Evolutionary conservation across 2,888 invertebrate species (phyloP).

Genomic region (Magallana nippona): DNA sequence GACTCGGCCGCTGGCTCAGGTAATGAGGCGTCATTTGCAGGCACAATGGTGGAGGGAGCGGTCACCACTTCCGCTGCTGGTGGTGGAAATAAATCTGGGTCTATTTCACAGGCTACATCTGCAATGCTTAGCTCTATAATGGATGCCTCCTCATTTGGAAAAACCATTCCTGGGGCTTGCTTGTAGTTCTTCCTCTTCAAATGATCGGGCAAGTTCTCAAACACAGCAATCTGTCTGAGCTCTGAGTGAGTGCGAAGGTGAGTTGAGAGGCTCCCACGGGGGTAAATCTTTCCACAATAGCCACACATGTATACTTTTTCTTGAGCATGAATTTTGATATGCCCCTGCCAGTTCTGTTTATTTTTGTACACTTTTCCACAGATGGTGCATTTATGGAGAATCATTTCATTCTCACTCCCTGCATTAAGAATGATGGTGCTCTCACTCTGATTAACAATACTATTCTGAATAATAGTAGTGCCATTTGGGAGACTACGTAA

Average conservation of each 20-base stretch:
- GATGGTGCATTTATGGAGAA: conserved; percentile 49
- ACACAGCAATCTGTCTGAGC: conserved; percentile 52
- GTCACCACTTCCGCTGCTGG: background rate
- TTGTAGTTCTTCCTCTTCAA: conserved; percentile 53
- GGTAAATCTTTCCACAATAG: conserved; percentile 50
- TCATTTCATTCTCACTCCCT: conserved; percentile 41
- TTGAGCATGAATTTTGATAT: conserved; percentile 49
- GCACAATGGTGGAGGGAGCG: background rate
- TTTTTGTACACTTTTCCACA: conserved; percentile 51
- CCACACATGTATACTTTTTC: conserved; percentile 54
- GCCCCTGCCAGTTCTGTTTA: conserved; percentile 49
- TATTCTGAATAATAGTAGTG: conserved; percentile 51
- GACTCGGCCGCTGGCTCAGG: conserved; percentile 38
- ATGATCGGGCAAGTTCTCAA: conserved; percentile 51
- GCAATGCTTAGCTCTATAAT: conserved; percentile 50
- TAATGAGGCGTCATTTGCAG: background rate
- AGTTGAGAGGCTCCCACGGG: conserved; percentile 43
- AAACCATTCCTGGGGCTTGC: conserved; percentile 44
- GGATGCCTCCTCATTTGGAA: conserved; percentile 48
- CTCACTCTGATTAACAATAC: conserved; percentile 50
- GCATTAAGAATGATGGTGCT: conserved; percentile 50
- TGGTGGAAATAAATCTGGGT: conserved; percentile 40
- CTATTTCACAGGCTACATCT: conserved; percentile 49
- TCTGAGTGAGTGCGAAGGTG: conserved; percentile 50
- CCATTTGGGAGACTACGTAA: conserved; percentile 48